Base-by-base conservation (phyloP, 2,888 invertebrate genomes). In the Nesidiocoris tenuis region DNA sequence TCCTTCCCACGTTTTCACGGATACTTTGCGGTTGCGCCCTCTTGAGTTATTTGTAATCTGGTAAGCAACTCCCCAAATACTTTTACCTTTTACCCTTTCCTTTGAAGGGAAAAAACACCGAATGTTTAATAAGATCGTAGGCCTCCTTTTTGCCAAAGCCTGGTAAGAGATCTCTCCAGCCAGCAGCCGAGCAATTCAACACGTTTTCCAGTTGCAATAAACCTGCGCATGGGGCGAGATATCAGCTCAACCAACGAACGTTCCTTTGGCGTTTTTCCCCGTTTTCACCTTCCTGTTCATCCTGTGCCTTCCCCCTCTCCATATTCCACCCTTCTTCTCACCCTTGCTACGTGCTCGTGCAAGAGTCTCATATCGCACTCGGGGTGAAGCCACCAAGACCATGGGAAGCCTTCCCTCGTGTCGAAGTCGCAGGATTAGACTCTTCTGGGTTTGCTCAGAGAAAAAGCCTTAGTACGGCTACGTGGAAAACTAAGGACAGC, bases 131-230 rank as follows among this genome's bases (percentile, higher is more conserved):
- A 70, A 70, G 70, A 57, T 67, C 67, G 55, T 55, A 21, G 39
- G 12, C 39, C 12, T 39, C 39, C 39, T 39, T 7, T 55, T 56
- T 18, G 16, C 55, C 67, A 21, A 67, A 67, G 18, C 70, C 24
- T 23, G 59, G 5, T 39, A 39, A 39, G 39, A 70, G 70, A 59
- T 24, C 70, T 59, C 70, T 39, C 39, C 39, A 39, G 12, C 39
- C 39, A 39, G 39, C 9, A 39, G 63, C 54, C 19, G 72, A 61
- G 72, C 72, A 72, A 72, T 72, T 72, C 72, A 23, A 72, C 72
- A 72, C 72, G 72, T 72, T 72, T 72, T 72, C 72, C 72, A 72
- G 72, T 72, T 63, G 72, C 72, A 72, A 72, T 72, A 72, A 72
- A 72, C 72, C 72, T 72, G 72, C 63, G 55, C 61, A 21, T 16